These are phyloP conservation scores for Tenodera sinensis DNA, from an alignment of 2,888 invertebrate species.

Conservation along the genomic window DNA sequence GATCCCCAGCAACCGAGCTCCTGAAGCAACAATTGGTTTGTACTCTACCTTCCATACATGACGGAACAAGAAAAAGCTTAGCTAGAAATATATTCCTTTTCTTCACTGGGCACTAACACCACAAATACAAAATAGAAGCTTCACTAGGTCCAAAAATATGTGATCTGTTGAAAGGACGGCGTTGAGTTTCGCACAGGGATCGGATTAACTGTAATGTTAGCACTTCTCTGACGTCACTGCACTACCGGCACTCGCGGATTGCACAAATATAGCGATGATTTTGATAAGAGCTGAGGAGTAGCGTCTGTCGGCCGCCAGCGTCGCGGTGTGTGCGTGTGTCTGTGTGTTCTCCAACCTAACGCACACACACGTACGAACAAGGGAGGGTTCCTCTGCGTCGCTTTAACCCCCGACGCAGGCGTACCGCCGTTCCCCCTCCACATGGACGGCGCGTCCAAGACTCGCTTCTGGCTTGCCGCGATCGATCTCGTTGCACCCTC, in stretches of 20 bases:
- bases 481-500: conserved; percentile 25
- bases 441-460: neutral
- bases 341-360: neutral
- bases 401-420: conserved; percentile 3
- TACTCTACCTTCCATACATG: neutral
- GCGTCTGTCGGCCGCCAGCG: neutral
- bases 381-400: neutral
- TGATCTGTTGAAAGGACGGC: conserved; percentile 10
- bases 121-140: conserved; percentile 5
- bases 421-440: neutral
- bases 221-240: neutral
- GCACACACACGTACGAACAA: neutral
- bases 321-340: neutral
- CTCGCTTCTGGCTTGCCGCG: conserved; percentile 22
- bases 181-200: neutral
- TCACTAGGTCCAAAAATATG: conserved; percentile 13
- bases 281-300: too few species aligned
- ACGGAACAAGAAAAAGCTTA: neutral
- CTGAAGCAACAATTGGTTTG: conserved; percentile 29
- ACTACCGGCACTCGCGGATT: neutral
- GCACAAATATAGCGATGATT: neutral
- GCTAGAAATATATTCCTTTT: neutral
- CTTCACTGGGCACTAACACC: neutral
- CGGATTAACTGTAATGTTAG: conserved; percentile 1
- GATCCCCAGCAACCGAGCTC: neutral